Evolutionary conservation across 2,113 vertebrate species (phyloP).

Genomic region (Dipodomys spectabilis): DNA sequence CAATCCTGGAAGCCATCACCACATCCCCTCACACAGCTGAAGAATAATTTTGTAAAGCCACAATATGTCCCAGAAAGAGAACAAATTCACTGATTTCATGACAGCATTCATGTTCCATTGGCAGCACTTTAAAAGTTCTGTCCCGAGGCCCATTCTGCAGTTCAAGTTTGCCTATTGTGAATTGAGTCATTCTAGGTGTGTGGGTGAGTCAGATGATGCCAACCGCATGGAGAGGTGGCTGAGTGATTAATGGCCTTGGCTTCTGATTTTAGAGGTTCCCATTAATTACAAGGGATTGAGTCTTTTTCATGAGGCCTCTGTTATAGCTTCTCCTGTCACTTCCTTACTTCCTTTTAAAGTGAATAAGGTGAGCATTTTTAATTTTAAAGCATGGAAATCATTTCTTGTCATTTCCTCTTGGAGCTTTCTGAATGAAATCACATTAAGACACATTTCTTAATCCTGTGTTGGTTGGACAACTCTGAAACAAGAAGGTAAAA

Average conservation of each 20-base stretch:
- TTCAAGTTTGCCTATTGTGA: constrained; percentile 67
- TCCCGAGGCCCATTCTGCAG: not conserved
- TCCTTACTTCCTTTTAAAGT: constrained; percentile 50
- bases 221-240: constrained; percentile 60
- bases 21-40: constrained; percentile 3
- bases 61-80: constrained; percentile 59
- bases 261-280: constrained; percentile 77
- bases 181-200: constrained; percentile 71
- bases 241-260: constrained; percentile 77
- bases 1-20: not conserved
- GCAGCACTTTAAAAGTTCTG: constrained; percentile 55
- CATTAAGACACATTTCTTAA: constrained; percentile 48
- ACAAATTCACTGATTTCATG: constrained; percentile 64
- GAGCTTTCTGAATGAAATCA: constrained; percentile 35
- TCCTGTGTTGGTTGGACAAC: constrained; percentile 37
- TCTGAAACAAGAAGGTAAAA: constrained; percentile 46
- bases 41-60: not conserved
- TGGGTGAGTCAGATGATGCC: constrained; percentile 67
- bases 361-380: constrained; percentile 62
- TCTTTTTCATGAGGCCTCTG: constrained; percentile 30
- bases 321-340: constrained; percentile 60
- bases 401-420: constrained; percentile 52
- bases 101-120: constrained; percentile 29
- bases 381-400: constrained; percentile 54
- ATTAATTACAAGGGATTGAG: constrained; percentile 78